Conservation (phyloP, 2,797 vertebrate genomes). For the Amniataba percoides region DNA sequence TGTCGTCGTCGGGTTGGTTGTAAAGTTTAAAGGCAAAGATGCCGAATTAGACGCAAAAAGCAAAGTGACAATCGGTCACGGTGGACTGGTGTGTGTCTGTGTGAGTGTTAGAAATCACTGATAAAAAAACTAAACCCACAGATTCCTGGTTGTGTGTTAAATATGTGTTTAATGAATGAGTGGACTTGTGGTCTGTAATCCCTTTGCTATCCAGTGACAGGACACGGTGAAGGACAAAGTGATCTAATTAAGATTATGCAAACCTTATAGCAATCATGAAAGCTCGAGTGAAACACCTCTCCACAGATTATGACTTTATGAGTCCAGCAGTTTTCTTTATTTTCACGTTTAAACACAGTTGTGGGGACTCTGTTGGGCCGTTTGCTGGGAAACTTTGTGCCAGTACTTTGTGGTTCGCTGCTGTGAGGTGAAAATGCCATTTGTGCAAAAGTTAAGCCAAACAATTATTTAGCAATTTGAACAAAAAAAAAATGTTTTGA, state of each 20-base stretch:
- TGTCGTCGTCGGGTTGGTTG: background rate
- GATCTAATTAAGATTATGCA: no score
- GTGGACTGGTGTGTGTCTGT: conserved; percentile 7
- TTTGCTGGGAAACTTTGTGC: background rate
- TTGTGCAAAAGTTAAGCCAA: background rate
- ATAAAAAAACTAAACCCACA: background rate
- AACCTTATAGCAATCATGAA: background rate
- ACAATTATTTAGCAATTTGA: background rate
- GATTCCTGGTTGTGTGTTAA: background rate
- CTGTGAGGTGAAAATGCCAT: background rate
- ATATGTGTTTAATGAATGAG: background rate
- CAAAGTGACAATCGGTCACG: background rate
- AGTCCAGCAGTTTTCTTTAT: background rate
- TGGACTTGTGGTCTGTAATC: background rate
- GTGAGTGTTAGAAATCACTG: background rate
- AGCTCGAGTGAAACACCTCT: background rate
- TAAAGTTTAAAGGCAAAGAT: conserved; percentile 1
- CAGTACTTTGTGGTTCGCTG: background rate
- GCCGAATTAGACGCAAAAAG: background rate
- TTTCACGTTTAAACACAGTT: background rate
- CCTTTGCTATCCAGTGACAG: background rate
- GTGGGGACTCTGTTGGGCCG: background rate
- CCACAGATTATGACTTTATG: background rate
- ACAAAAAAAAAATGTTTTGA: background rate
- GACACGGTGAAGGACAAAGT: background rate